Conservation (phyloP, 2,797 vertebrate species). For the Lacerta agilis region DNA sequence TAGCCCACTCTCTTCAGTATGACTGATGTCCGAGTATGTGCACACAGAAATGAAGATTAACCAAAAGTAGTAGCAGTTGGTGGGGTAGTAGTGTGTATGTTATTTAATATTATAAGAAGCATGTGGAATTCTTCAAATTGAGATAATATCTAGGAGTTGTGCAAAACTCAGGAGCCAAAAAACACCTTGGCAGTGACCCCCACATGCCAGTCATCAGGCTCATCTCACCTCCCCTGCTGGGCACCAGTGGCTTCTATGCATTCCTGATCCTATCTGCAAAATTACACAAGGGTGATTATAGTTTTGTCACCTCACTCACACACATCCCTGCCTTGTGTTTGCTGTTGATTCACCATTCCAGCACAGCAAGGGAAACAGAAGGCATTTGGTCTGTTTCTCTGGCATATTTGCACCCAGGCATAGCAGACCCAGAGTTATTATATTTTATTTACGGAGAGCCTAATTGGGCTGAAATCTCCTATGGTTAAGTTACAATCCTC, state of each 20-base stretch:
- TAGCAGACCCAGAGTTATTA: slow-evolving; percentile 10
- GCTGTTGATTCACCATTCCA: not conserved
- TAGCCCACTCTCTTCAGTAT: not conserved
- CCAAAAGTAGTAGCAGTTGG: not conserved
- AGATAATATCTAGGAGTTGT: not conserved
- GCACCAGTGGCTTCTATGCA: too few relatives aligned
- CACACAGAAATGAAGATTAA: not conserved
- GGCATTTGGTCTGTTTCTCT: not conserved
- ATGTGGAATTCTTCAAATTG: not conserved
- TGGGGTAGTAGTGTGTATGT: not conserved
- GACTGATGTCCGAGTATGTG: not conserved
- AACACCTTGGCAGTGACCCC: not conserved
- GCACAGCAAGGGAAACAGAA: not conserved
- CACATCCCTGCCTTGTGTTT: not conserved
- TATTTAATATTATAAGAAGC: too few relatives aligned
- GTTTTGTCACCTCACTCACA: not conserved
- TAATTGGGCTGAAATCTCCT: slow-evolving; percentile 55
- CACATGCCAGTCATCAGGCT: too few relatives aligned
- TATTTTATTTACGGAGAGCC: slow-evolving; percentile 38
- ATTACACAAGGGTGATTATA: accelerated
- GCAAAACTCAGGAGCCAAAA: not conserved
- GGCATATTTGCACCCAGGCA: not conserved
- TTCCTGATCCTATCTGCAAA: not conserved
- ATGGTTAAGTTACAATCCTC: slow-evolving; percentile 36
- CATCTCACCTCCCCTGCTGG: too few relatives aligned